Percentiles rank a stretch among this genome's conserved stretches.
These are phyloP conservation scores for Leucozona laternaria DNA, from an alignment of 2,888 invertebrate genomes.

Conservation along the genomic window DNA sequence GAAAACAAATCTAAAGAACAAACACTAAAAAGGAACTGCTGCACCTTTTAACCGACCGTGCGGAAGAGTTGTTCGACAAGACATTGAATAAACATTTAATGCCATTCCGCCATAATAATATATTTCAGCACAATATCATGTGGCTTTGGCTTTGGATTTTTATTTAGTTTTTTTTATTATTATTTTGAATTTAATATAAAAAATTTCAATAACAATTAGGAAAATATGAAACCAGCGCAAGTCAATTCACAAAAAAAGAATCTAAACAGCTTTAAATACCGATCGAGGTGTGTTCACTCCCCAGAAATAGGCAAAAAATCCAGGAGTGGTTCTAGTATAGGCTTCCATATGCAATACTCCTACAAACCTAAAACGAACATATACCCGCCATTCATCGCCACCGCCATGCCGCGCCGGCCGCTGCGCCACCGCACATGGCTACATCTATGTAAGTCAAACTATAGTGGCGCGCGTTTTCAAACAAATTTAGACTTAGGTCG, in stretches of 20 bases:
- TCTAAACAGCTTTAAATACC: slow-evolving; percentile 57
- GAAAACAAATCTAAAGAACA: background rate
- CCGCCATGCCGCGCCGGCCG: background rate
- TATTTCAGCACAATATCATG: slow-evolving; percentile 33
- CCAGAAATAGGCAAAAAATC: slow-evolving; percentile 64
- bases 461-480: slow-evolving; percentile 51
- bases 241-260: slow-evolving; percentile 6
- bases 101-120: slow-evolving; percentile 50
- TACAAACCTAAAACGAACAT: slow-evolving; percentile 32
- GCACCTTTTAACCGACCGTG: slow-evolving; percentile 33
- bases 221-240: slow-evolving; percentile 68
- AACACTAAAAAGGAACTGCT: slow-evolving; percentile 24
- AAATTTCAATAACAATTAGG: slow-evolving; percentile 69
- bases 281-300: slow-evolving; percentile 69
- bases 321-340: slow-evolving; percentile 67
- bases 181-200: slow-evolving; percentile 27
- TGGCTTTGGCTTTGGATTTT: background rate
- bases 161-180: slow-evolving; percentile 1
- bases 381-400: slow-evolving; percentile 11
- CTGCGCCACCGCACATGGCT: too few species aligned
- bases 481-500: slow-evolving; percentile 64
- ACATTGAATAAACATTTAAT: slow-evolving; percentile 67
- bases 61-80: slow-evolving; percentile 60
- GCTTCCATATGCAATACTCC: slow-evolving; percentile 57
- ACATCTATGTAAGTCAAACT: background rate